Conservation (phyloP, 1,140 invertebrate species). For the Dysdera silvatica region DNA sequence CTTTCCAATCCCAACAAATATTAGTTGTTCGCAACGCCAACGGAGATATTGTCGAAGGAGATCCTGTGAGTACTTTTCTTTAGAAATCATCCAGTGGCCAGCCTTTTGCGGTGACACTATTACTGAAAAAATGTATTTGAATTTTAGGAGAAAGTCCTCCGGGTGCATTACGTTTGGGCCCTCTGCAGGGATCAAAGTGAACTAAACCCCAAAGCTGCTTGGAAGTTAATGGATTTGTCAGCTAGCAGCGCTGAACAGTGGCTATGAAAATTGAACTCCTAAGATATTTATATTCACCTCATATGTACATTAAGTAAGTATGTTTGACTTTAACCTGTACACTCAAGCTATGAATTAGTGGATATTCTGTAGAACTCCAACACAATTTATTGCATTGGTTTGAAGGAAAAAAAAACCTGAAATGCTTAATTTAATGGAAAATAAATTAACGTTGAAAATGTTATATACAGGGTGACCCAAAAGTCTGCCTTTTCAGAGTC, state of each 20-base stretch:
- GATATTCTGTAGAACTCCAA: no score
- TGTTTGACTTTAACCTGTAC: neutral
- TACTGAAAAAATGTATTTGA: no score
- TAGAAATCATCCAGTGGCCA: no score
- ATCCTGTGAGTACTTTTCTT: conserved; percentile 62
- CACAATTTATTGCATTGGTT: no score
- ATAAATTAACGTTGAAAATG: no score
- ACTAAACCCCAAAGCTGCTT: conserved; percentile 87
- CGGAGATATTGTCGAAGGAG: conserved; percentile 85
- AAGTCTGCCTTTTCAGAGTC: no score
- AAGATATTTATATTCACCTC: neutral
- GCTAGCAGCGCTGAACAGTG: conserved; percentile 78
- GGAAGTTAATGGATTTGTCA: conserved; percentile 89
- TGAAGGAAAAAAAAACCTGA: no score
- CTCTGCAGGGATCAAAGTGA: conserved; percentile 90
- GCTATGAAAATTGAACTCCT: conserved; percentile 16
- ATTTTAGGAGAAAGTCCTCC: conserved; percentile 76
- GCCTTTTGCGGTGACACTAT: no score
- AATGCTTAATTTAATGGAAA: no score
- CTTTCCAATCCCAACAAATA: conserved; percentile 93
- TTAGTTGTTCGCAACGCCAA: conserved; percentile 77
- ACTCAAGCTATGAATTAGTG: no score
- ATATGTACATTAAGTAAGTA: conserved; percentile 15
- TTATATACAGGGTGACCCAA: no score
- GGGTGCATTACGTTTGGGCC: conserved; percentile 95